A percentile compares a stretch with the other conserved stretches of the same genome.
phyloP scores from a whole-genome alignment of 1,140 invertebrate species.

The Drosophila teissieri region DNA sequence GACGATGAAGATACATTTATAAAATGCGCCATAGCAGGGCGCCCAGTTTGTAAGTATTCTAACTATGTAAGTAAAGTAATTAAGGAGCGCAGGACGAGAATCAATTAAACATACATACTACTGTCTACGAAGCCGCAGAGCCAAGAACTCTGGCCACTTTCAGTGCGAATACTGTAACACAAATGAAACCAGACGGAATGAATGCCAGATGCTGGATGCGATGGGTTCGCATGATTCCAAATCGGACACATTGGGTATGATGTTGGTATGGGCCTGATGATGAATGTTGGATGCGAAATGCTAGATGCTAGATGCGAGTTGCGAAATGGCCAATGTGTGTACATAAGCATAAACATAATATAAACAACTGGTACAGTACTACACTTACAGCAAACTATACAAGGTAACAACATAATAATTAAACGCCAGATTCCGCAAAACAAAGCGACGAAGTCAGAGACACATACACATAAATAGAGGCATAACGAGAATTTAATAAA shows the following conservation, averaged over 20 bases:
- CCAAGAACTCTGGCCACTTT: conserved; percentile 26
- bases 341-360: conserved; percentile 45
- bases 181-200: conserved; percentile 10
- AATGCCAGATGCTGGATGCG: not conserved
- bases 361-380: conserved; percentile 67
- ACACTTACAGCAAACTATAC: conserved; percentile 82
- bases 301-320: conserved; percentile 12
- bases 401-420: conserved; percentile 72
- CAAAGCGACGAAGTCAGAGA: conserved; percentile 19
- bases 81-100: conserved; percentile 57
- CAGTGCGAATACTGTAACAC: conserved; percentile 63
- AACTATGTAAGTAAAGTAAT: conserved; percentile 75
- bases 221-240: conserved; percentile 15
- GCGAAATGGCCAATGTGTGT: conserved; percentile 65
- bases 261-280: conserved; percentile 6
- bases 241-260: conserved; percentile 38
- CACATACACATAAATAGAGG: conserved; percentile 70
- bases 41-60: conserved; percentile 80
- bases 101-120: conserved; percentile 61
- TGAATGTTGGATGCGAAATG: conserved; percentile 25
- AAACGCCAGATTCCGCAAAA: conserved; percentile 37
- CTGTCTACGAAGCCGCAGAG: conserved; percentile 25
- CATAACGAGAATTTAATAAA: conserved; percentile 77
- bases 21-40: conserved; percentile 59
- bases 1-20: conserved; percentile 73